Percentiles rank a stretch among this genome's conserved stretches.
Evolutionary conservation across 2,888 invertebrate genomes (phyloP).

Genomic region (Keiferia lycopersicella): DNA sequence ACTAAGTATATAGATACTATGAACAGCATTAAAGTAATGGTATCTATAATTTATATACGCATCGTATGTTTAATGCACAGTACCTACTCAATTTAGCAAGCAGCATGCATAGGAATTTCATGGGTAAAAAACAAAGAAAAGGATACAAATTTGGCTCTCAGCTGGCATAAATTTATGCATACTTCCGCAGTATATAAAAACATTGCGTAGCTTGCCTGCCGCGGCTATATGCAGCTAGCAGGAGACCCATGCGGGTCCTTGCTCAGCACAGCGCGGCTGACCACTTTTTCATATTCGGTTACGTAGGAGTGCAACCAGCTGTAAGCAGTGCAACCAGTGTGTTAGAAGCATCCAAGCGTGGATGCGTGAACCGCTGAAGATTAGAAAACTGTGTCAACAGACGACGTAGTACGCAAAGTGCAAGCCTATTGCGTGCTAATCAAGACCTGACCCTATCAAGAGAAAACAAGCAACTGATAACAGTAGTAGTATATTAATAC

Average conservation of each 20-base stretch:
- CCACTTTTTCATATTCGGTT: not conserved
- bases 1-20: too few species aligned
- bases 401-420: slow-evolving; percentile 1
- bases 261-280: not conserved
- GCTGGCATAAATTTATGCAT: not conserved
- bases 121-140: too few species aligned
- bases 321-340: not conserved
- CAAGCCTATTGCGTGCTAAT: not conserved
- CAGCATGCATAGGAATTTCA: too few species aligned
- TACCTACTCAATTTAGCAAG: too few species aligned
- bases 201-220: not conserved
- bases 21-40: too few species aligned
- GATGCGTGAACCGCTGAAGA: slow-evolving; percentile 7
- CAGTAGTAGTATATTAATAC: not conserved
- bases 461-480: not conserved
- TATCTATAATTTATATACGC: too few species aligned
- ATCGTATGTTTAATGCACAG: too few species aligned
- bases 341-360: slow-evolving; percentile 5
- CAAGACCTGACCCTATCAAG: not conserved
- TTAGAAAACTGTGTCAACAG: not conserved
- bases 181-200: slow-evolving; percentile 12
- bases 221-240: slow-evolving; percentile 6
- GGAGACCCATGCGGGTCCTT: slow-evolving; percentile 13
- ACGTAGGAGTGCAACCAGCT: not conserved
- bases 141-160: not conserved